A percentile compares a stretch with the other conserved stretches of the same genome.
These are phyloP conservation scores for Hymenopus coronatus DNA, from an alignment of 2,888 invertebrate species.

Conservation along the genomic window DNA sequence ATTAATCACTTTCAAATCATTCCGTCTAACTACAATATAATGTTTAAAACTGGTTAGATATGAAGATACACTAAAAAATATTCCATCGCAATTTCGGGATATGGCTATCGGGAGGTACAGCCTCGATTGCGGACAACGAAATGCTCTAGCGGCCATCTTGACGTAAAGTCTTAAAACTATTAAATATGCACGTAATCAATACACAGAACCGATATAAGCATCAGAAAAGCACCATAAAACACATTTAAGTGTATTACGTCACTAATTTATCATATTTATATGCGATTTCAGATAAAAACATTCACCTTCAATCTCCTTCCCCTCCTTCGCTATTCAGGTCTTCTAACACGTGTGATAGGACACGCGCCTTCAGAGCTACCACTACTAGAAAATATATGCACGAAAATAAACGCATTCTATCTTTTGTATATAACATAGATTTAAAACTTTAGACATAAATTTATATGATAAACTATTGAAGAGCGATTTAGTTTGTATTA, in stretches of 20 bases:
- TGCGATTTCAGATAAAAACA: not conserved
- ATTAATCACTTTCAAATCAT: not conserved
- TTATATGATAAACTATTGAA: too few species aligned
- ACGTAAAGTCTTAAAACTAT: not conserved
- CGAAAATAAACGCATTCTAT: not conserved
- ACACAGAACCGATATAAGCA: not conserved
- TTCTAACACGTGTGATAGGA: constrained; percentile 10
- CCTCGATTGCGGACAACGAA: constrained; percentile 28
- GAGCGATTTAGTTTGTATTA: too few species aligned
- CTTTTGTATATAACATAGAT: not conserved
- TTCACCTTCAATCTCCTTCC: not conserved
- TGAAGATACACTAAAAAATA: not conserved
- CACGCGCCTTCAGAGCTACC: not conserved
- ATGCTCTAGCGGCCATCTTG: constrained; percentile 32
- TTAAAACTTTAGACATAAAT: not conserved
- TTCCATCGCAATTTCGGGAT: constrained; percentile 13
- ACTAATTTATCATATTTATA: not conserved
- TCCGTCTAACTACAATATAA: not conserved
- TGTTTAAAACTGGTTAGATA: not conserved
- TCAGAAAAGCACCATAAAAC: not conserved
- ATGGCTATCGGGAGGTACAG: constrained; percentile 28
- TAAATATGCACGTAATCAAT: not conserved
- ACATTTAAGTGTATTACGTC: not conserved
- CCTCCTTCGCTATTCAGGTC: not conserved
- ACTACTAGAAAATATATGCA: not conserved